Base-by-base conservation (phyloP, 1,140 invertebrate species). In the Rhyacophila brunnea region DNA sequence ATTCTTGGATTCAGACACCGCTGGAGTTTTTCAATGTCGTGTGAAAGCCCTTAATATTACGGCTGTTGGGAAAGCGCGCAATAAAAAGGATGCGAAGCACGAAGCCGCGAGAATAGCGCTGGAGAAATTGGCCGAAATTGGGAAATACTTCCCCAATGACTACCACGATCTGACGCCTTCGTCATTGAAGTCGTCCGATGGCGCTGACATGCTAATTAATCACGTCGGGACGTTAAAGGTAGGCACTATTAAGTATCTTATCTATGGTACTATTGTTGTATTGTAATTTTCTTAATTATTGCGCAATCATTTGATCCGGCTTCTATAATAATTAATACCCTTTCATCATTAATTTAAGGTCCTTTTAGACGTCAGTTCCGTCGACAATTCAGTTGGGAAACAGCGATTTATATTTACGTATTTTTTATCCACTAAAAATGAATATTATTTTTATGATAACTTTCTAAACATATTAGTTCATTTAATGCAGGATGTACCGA, bases 21-120 rank as follows among this genome's bases (percentile, higher is more conserved):
- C 83, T 18, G 84, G 83, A n/a, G 79, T 84, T 1, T 86, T 89
- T 68, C 81, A 81, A 1, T 88, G 85, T 68, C 74, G 80, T 58
- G 80, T 80, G 2, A 55, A 58, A 10, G 77, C 71, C 20, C 65
- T 73, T 46, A 71, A 71, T 6, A 55, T 71, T 7, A 18, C 11
- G 50, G 81, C 81, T 6, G 72, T 66, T 56, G 84, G 82, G 2
- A 74, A 71, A 9, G 87, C 86, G 4, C 80, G 86, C 53, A 86
- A 83, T 58, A 89, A 89, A 69, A 89, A 88, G 68, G 86, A 87
- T 73, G 87, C 87, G 0, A 89, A 88, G 67, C 87, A 89, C 66
- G 74, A 79, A 59, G 86, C 86, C 36, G 87, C 87, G 1, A 80
- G 80, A 62, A 73, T 57, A 11, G 36, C 49, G 20, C 35, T 58